A percentile compares a stretch with the other conserved stretches of the same genome.
Evolutionary conservation across 2,113 vertebrate genomes (phyloP).

Genomic region (Neomonachus schauinslandi): DNA sequence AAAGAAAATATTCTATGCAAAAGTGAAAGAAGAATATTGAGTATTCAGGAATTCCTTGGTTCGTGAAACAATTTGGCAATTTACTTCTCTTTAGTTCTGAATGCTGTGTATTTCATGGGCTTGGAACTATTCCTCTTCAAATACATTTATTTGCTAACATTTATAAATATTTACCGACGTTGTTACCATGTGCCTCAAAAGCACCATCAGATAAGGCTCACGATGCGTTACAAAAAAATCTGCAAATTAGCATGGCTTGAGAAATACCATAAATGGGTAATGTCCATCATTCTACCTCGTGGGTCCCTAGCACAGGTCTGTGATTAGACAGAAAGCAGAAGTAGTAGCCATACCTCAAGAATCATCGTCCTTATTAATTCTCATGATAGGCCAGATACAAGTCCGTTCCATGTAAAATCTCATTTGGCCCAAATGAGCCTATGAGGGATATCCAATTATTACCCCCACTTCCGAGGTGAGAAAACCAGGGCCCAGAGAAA

Average conservation of each 20-base stretch:
- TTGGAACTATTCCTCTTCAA: background rate
- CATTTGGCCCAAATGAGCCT: background rate
- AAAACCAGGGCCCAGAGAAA: background rate
- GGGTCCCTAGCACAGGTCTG: background rate
- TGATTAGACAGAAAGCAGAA: background rate
- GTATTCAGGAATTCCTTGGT: background rate
- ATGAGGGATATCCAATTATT: accelerated
- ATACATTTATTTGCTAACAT: constrained; percentile 1
- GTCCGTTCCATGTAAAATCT: background rate
- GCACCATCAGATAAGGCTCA: constrained; percentile 18
- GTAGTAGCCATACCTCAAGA: background rate
- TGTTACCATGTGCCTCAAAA: background rate
- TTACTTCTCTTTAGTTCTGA: background rate
- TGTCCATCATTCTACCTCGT: background rate
- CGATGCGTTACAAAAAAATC: background rate
- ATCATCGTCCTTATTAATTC: background rate
- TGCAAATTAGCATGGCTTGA: background rate
- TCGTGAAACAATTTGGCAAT: background rate
- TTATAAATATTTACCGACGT: constrained; percentile 58
- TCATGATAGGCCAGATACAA: background rate
- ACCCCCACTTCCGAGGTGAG: background rate
- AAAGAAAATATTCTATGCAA: background rate
- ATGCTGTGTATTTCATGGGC: background rate
- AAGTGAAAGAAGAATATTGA: background rate
- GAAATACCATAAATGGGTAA: background rate